Conservation (phyloP, 1,140 invertebrate genomes). For the Scaptodrosophila lebanonensis region DNA sequence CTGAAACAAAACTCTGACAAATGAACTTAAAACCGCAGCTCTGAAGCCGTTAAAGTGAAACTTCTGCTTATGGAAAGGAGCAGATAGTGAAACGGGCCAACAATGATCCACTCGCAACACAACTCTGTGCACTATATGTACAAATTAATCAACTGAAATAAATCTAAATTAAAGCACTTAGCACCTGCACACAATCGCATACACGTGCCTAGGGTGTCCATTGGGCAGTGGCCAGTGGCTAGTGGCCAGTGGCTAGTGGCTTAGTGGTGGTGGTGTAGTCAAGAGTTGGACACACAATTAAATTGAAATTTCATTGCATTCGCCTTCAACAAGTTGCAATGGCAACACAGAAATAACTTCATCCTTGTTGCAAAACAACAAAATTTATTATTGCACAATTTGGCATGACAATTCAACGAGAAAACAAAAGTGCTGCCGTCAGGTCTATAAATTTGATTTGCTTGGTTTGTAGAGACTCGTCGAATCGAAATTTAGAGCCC, state of each 20-base stretch:
- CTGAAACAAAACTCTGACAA: too few relatives aligned
- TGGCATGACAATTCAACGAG: constrained; percentile 19
- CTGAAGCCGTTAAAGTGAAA: too few relatives aligned
- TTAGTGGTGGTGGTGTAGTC: too few relatives aligned
- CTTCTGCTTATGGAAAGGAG: too few relatives aligned
- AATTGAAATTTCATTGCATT: constrained; percentile 46
- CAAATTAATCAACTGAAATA: constrained; percentile 54
- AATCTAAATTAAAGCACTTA: constrained; percentile 61
- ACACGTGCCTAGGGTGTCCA: too few relatives aligned
- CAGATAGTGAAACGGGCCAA: too few relatives aligned
- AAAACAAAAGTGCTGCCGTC: constrained; percentile 3
- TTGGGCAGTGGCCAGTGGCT: too few relatives aligned
- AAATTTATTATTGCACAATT: constrained; percentile 46
- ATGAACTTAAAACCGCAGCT: too few relatives aligned
- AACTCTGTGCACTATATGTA: too few relatives aligned
- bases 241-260: too few relatives aligned
- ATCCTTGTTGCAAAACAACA: constrained; percentile 7
- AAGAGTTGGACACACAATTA: constrained; percentile 37
- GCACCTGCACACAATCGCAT: constrained; percentile 52
- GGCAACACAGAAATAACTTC: constrained; percentile 26
- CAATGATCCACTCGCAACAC: too few relatives aligned
- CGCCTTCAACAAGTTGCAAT: constrained; percentile 31
- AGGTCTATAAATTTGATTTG: constrained; percentile 46
- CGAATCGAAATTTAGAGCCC: neutral
- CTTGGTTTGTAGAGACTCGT: constrained; percentile 4